Evolutionary conservation across 2,888 invertebrate genomes (phyloP).

Genomic region (Galeopsomyia nigrocyanea): DNA sequence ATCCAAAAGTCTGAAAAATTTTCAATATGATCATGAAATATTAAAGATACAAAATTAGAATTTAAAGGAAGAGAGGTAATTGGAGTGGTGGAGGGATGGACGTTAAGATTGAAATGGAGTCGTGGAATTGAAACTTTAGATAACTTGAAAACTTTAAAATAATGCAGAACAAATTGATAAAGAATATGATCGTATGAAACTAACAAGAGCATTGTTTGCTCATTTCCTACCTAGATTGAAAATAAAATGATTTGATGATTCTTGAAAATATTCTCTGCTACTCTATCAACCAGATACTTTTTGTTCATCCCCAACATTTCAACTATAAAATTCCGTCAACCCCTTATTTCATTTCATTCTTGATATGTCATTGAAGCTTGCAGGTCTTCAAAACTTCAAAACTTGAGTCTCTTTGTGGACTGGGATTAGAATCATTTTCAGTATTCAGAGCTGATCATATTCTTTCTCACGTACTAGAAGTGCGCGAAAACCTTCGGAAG

Average conservation of each 20-base stretch:
- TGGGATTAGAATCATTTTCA: conserved; percentile 64
- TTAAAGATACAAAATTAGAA: conserved; percentile 19
- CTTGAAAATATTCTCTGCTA: conserved; percentile 50
- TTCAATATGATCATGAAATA: conserved; percentile 9
- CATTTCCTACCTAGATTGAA: conserved; percentile 49
- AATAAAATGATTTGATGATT: conserved; percentile 38
- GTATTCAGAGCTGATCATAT: conserved; percentile 62
- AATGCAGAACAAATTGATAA: conserved; percentile 61
- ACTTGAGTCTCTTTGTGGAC: conserved; percentile 63
- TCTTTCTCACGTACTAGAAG: conserved; percentile 66
- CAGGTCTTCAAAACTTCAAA: conserved; percentile 59
- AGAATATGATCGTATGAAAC: conserved; percentile 67
- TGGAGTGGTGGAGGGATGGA: conserved; percentile 53
- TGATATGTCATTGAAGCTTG: conserved; percentile 61
- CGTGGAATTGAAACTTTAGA: conserved; percentile 20
- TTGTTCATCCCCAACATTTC: conserved; percentile 54
- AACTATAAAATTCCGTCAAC: conserved; percentile 56
- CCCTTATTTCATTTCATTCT: conserved; percentile 60
- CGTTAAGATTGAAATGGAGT: no score
- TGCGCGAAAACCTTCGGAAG: conserved; percentile 64
- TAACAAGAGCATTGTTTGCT: conserved; percentile 59
- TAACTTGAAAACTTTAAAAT: conserved; percentile 39
- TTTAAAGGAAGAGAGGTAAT: conserved; percentile 42
- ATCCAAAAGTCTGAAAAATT: conserved; percentile 17
- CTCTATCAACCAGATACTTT: conserved; percentile 45